Evolutionary conservation across 2,888 invertebrate genomes (phyloP), one percentile per base, ranked within the genome.

Genomic region (Aquatica leii): DNA sequence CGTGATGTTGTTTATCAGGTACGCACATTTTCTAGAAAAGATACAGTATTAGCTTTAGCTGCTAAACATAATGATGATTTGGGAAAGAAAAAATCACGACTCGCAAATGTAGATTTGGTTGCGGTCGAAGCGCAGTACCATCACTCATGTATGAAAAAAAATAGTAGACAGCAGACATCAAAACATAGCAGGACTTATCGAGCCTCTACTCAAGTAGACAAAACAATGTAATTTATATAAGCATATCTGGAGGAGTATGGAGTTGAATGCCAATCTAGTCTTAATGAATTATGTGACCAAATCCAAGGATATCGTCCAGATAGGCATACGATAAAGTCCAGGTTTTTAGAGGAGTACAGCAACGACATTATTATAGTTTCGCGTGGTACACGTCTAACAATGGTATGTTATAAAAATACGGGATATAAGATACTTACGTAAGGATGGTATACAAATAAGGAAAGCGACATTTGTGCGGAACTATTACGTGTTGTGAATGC

Each of bases 21-120:
- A 48, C 48, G 11, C 21, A 48, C 48, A 48, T 48, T 48, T 18
- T 20, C 48, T 6, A 18, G 17, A 2, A 48, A 48, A 48, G n/a
- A 48, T 48, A 18, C 18, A 18, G 20, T 48, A 48, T 48, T 48
- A 48, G 8, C 48, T 20, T 48, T 20, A 48, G 48, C 18, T 48
- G 48, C 48, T 20, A 48, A 48, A 20, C 48, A 20, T 48, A 48
- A 48, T 20, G 48, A 20, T 43, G 15, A 43, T 43, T 43, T 37
- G 43, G 48, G 48, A 18, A 20, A 3, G 20, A 48, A 48, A 20
- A 48, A 48, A 48, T 18, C 48, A 20, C 21, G 21, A 20, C 48
- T 48, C n/a, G 48, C 48, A 48, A 48, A 18, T 48, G 48, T 48
- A n/a, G 48, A 48, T 48, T 48, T 48, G 48, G 48, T 48, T 48